phyloP scores from a whole-genome alignment of 2,113 vertebrate genomes.

The Clarias batrachus region DNA sequence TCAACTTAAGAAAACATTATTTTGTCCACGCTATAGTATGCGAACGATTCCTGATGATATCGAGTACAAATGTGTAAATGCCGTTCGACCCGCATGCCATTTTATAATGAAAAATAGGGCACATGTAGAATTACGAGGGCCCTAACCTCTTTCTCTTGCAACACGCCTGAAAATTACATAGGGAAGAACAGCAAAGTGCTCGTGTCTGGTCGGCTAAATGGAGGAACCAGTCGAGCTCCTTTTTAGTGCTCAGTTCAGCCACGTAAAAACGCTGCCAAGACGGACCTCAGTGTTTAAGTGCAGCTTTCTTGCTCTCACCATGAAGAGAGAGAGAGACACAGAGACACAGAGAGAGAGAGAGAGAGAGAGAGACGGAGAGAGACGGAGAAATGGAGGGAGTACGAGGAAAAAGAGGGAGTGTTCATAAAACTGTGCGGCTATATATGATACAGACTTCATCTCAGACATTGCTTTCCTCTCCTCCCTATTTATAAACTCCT shows the following conservation, averaged over 20 bases:
- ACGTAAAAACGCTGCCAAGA: constrained; percentile 65
- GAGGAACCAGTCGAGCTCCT: constrained; percentile 60
- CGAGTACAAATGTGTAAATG: neutral
- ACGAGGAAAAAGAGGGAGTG: neutral
- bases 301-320: constrained; percentile 56
- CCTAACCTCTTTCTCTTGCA: constrained; percentile 51
- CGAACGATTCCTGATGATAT: neutral
- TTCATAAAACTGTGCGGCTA: constrained; percentile 32
- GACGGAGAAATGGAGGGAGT: neutral
- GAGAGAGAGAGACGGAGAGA: neutral
- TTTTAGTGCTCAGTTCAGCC: constrained; percentile 59
- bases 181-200: constrained; percentile 66
- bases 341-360: neutral
- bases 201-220: constrained; percentile 69
- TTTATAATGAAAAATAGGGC: constrained; percentile 61
- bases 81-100: neutral
- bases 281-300: constrained; percentile 64
- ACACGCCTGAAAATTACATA: constrained; percentile 66
- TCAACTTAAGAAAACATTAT: neutral
- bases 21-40: neutral
- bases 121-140: constrained; percentile 57
- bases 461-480: constrained; percentile 40
- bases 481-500: constrained; percentile 47
- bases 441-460: constrained; percentile 48
- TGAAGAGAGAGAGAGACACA: constrained; percentile 32